These are phyloP conservation scores for Pogonognathellus flavescens DNA, from an alignment of 1,140 invertebrate species.

Conservation along the genomic window DNA sequence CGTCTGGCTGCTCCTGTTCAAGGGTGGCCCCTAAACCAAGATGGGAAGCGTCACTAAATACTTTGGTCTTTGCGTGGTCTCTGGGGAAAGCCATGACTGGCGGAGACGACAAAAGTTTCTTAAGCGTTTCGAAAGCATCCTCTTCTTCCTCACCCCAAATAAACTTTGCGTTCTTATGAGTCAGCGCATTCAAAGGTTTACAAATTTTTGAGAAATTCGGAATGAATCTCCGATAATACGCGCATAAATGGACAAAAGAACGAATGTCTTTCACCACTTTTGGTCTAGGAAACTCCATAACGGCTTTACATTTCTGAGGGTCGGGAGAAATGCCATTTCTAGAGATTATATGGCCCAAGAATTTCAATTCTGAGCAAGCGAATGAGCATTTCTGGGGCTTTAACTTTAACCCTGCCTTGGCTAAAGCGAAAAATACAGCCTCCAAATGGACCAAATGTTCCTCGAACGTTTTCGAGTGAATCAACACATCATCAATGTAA, in stretches of 20 bases:
- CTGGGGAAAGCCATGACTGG: conserved; percentile 55
- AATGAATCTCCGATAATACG: conserved; percentile 43
- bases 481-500: conserved; percentile 69
- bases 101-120: neutral
- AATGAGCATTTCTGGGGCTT: conserved; percentile 70
- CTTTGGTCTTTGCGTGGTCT: neutral
- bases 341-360: conserved; percentile 69
- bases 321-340: conserved; percentile 68
- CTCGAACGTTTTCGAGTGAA: conserved; percentile 67
- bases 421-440: conserved; percentile 67
- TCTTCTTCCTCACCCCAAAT: conserved; percentile 17
- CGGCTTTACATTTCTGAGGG: conserved; percentile 55
- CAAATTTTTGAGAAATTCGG: conserved; percentile 23
- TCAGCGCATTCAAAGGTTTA: conserved; percentile 63
- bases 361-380: conserved; percentile 67
- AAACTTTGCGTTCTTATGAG: conserved; percentile 41
- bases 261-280: conserved; percentile 44
- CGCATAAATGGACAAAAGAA: conserved; percentile 48
- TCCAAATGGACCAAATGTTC: conserved; percentile 69
- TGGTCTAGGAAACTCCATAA: conserved; percentile 55
- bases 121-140: conserved; percentile 44
- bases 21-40: conserved; percentile 50
- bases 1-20: conserved; percentile 57
- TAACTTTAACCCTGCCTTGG: conserved; percentile 67
- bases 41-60: conserved; percentile 10